phyloP scores from a whole-genome alignment of 2,113 vertebrate genomes.

The Ursus arctos region DNA sequence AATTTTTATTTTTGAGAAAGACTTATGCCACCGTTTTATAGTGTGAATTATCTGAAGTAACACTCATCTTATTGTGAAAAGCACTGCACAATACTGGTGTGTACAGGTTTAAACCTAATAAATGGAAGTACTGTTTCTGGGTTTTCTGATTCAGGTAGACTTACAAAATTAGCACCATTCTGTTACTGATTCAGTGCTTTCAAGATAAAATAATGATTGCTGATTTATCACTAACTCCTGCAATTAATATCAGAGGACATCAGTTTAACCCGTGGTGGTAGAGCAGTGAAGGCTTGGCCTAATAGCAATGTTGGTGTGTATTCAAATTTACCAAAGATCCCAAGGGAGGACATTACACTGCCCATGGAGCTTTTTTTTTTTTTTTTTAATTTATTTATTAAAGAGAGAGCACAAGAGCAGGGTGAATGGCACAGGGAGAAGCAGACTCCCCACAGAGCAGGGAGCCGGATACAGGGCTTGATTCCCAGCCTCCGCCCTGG shows the following conservation, averaged over 20 bases:
- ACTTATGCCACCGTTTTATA: not conserved
- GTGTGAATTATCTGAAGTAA: not conserved
- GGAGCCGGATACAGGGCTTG: not conserved
- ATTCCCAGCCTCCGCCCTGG: too few relatives aligned
- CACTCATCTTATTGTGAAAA: not conserved
- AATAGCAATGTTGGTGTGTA: too few relatives aligned
- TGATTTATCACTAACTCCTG: not conserved
- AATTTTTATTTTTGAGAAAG: slow-evolving; percentile 27
- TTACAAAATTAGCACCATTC: not conserved
- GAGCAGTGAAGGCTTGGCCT: not conserved
- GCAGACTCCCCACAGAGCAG: not conserved
- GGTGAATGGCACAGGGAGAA: not conserved
- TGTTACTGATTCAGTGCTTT: not conserved
- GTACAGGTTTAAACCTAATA: not conserved
- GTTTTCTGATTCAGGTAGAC: not conserved
- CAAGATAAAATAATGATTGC: not conserved
- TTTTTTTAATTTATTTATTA: not conserved
- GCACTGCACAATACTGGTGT: not conserved
- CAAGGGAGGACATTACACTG: not conserved
- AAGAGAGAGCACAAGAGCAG: not conserved
- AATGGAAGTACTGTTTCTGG: not conserved
- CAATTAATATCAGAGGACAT: not conserved
- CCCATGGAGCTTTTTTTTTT: not conserved
- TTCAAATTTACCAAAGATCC: slow-evolving; percentile 8
- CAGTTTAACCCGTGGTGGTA: not conserved